Evolutionary conservation across 2,888 invertebrate species (phyloP), one percentile per base, ranked within the genome.

Genomic region (Drosophila infuscata): DNA sequence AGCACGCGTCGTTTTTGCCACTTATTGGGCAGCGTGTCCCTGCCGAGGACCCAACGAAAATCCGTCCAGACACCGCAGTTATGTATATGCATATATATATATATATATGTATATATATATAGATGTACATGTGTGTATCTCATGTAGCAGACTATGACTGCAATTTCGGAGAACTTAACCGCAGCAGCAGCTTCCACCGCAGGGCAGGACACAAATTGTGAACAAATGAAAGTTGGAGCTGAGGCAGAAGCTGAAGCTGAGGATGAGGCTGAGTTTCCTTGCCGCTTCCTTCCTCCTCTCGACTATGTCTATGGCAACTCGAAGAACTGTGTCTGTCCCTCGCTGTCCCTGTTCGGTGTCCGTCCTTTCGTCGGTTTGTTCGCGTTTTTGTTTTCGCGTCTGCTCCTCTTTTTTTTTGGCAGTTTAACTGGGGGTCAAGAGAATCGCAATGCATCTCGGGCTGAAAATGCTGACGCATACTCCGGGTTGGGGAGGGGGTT

Each of bases 141-240:
- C 71, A 70, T 80, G 77, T 81, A 46, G 71, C 83, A 88, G 84
- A 81, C 84, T 78, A 56, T 79, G 87, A 87, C 85, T 88, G 88
- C 86, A 87, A 88, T 87, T 87, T 86, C 25, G 76, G 83, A 83
- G 86, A 87, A 84, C 88, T 87, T 87, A 87, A 88, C 87, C 87
- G 84, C 87, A 81, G 66, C 74, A 72, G 54, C 46, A 61, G 56
- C 83, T 65, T 77, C 66, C 69, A 86, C 84, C 87, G 84, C 88
- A 89, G 89, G 88, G 79, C 87, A 85, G 82, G 75, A 89, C 87
- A 71, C 89, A 85, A 85, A 85, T 85, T 87, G 85, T 77, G 89
- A 85, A 85, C 87, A 85, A 85, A 85, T 85, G 85, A 85, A 85
- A 87, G 85, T 87, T 25, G 25, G 25, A 87, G 79, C 84, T 79